Percentiles rank a stretch among this genome's conserved stretches.
These are phyloP conservation scores for Cryptotis parvus DNA, from an alignment of 2,113 vertebrate genomes.

Conservation along the genomic window DNA sequence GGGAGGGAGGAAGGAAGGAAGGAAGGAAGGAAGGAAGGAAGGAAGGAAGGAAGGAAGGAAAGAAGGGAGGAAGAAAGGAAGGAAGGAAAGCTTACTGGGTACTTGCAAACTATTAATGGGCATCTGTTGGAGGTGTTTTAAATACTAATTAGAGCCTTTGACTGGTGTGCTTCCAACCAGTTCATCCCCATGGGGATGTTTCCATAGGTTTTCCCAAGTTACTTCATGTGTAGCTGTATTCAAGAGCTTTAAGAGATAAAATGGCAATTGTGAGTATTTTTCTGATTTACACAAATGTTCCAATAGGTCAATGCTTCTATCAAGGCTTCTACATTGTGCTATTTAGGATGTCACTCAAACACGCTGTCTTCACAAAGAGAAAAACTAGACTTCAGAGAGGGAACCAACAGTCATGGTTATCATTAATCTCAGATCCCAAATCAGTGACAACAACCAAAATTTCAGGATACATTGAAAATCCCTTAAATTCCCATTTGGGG, in stretches of 20 bases:
- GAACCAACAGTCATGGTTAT: not conserved
- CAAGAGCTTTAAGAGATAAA: not conserved
- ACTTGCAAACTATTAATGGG: no score
- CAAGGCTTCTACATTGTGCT: not conserved
- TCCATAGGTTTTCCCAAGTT: no score
- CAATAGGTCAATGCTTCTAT: not conserved
- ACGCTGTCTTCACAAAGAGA: not conserved
- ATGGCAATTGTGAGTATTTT: not conserved
- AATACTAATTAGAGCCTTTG: no score
- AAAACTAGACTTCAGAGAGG: not conserved
- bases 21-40: no score
- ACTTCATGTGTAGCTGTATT: not conserved
- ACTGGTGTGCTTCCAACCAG: no score
- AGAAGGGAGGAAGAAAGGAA: no score
- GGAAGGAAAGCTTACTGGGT: no score
- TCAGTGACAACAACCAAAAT: not conserved
- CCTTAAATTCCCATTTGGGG: not conserved
- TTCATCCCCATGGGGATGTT: no score
- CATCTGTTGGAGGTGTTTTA: no score
- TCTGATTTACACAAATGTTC: not conserved
- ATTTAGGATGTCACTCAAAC: not conserved
- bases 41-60: no score
- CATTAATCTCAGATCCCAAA: not conserved
- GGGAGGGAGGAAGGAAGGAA: no score
- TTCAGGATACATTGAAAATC: not conserved